Base-by-base conservation (phyloP, 2,113 vertebrate species). In the Syngnathus floridae region DNA sequence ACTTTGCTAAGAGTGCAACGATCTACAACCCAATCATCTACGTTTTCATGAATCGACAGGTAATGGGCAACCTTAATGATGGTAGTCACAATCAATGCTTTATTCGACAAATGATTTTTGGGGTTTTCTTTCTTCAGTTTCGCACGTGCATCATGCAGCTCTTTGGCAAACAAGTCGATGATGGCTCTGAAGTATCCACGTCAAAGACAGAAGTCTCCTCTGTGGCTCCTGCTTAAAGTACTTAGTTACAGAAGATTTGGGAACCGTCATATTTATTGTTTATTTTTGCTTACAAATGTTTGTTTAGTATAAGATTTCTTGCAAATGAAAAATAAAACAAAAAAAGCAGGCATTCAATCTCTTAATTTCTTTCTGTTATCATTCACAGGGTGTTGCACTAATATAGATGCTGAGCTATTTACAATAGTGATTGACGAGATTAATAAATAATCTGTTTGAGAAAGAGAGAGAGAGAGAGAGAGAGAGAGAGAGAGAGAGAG, bases 21-120 rank as follows among this genome's bases (percentile, higher is more conserved):
- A 94, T 95, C 84, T 95, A 93, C 84, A 94, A 95, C 80, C 93
- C 93, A 11, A 4, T 95, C 55, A 95, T 95, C 75, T 95, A 95
- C 41, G 93, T 94, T 75, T 94, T 95, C 82, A 94, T 95, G 93
- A 95, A 96, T 88, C 80, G 92, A 71, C 94, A 96, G 93, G 93
- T 95, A 9, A 60, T 51, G n/a, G 19, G 2, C 9, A 59, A 58
- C 41, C 2, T 31, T 31, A 31, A 31, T 31, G 26, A 31, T 31
- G 3, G 26, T 26, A 26, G 26, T 31, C 26, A 31, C 26, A 31
- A 31, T 31, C 26, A 13, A 19, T 51, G 22, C 19, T 22, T 22
- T 69, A 40, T 36, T 58, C 37, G 35, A 11, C 10, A 56, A 71
- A 37, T 13, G 4, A 0, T 73, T 35, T 78, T 26, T 16, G 38